Evolutionary conservation across 2,888 invertebrate species (phyloP).

Genomic region (Helobdella robusta): DNA sequence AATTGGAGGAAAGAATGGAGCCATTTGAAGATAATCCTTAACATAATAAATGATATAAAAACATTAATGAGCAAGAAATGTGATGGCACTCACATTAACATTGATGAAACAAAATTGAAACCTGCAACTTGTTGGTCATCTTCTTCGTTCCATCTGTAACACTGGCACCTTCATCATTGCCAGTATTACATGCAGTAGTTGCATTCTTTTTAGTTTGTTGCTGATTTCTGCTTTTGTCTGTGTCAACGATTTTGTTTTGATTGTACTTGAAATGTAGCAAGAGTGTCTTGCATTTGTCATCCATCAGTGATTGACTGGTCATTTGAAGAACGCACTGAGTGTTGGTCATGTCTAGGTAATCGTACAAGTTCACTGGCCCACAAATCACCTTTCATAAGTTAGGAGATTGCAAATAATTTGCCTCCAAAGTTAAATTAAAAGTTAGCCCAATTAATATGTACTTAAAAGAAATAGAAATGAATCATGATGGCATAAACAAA

Average conservation of each 20-base stretch:
- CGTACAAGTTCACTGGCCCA: slow-evolving; percentile 72
- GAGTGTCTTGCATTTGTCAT: slow-evolving; percentile 44
- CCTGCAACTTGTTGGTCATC: too few species aligned
- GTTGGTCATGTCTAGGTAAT: slow-evolving; percentile 73
- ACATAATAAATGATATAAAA: too few species aligned
- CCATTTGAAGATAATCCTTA: background rate
- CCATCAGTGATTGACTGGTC: slow-evolving; percentile 62
- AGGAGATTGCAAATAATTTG: background rate
- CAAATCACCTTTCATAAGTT: slow-evolving; percentile 69
- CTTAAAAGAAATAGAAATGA: slow-evolving; percentile 2
- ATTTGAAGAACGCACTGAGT: slow-evolving; percentile 74
- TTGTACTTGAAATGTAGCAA: slow-evolving; percentile 40
- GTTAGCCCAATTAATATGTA: too few species aligned
- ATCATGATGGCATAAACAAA: background rate
- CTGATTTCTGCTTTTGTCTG: too few species aligned
- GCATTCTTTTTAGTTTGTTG: too few species aligned
- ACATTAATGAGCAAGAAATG: too few species aligned
- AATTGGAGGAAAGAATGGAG: background rate
- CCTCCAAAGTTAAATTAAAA: background rate
- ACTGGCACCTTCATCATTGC: too few species aligned
- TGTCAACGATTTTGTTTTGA: too few species aligned
- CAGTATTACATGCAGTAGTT: too few species aligned
- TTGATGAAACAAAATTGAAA: too few species aligned
- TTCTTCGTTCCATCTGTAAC: too few species aligned
- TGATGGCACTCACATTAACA: too few species aligned